Evolutionary conservation across 2,888 invertebrate species (phyloP), one percentile per base, ranked within the genome.

Genomic region (Craniophora ligustri): DNA sequence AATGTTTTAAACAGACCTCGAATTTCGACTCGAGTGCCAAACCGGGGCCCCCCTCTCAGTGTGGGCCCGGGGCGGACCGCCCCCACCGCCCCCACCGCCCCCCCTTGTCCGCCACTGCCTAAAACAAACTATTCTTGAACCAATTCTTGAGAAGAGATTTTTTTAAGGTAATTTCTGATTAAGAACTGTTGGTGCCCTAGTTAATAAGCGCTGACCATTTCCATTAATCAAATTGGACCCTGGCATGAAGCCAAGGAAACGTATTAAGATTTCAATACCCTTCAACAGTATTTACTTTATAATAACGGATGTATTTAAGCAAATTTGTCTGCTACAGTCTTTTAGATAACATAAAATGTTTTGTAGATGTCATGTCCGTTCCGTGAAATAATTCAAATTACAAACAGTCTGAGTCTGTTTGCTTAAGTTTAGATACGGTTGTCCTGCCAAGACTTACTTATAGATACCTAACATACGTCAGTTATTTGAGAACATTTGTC

Each of bases 161-260:
- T 34, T 31, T 6, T 11, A 61, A 36, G 7, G 11, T 15, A 31
- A 21, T 45, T 21, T 44, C 30, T 35, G 16, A 13, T 44, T 14
- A 63, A 39, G 39, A 63, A 59, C 23, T 35, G 15, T 15, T 14
- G 10, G 21, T 31, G 64, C 21, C 64, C 31, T 64, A 64, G 35
- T 36, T 41, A 40, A 63, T 63, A 45, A 28, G 11, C 18, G 6
- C 5, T 7, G 11, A 19, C n/a, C 11, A 16, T 15, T 32, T 36
- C 6, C 19, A 55, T 38, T 19, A 26, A 53, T 53, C 54, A 26
- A 10, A 23, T 2, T 6, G 7, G 18, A 38, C 40, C 56, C 36
- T 64, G 64, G 64, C 41, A 15, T 13, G n/a, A 8, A 11, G 41
- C 57, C 60, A 61, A 63, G 28, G 31, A 30, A 39, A 34, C 6